phyloP scores from a whole-genome alignment of 2,113 vertebrate genomes.

The Dendropsophus ebraccatus region DNA sequence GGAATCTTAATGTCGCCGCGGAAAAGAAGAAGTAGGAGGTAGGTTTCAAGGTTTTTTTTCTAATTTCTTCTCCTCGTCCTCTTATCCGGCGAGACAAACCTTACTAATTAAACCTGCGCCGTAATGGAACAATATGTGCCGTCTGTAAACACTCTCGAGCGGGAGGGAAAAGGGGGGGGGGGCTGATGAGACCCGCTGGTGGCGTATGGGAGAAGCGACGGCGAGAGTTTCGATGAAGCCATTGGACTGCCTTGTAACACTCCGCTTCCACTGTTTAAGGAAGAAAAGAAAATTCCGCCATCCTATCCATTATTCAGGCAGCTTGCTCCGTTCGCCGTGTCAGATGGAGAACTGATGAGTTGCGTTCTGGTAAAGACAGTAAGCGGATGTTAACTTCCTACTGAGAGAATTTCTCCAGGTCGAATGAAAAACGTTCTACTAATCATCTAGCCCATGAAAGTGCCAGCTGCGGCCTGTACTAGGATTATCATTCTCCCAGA shows the following conservation, averaged over 20 bases:
- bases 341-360: conserved; percentile 89
- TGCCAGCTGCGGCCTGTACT: conserved; percentile 96
- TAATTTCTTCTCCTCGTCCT: neutral
- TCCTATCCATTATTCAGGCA: conserved; percentile 86
- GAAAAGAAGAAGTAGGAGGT: conserved; percentile 43
- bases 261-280: conserved; percentile 80
- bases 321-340: conserved; percentile 83
- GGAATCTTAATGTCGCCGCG: conserved; percentile 80
- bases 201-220: conserved; percentile 81
- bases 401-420: conserved; percentile 99
- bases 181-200: conserved; percentile 71
- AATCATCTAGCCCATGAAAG: conserved; percentile 97
- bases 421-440: conserved; percentile 98
- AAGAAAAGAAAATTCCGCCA: conserved; percentile 77
- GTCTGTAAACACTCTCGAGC: conserved; percentile 22
- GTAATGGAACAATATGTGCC: conserved; percentile 46
- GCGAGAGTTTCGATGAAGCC: conserved; percentile 83
- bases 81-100: conserved; percentile 11
- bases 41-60: conserved; percentile 9
- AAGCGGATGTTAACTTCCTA: conserved; percentile 99
- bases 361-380: conserved; percentile 92
- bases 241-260: conserved; percentile 80
- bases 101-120: conserved; percentile 47
- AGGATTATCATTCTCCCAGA: conserved; percentile 99
- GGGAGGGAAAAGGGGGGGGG: neutral